Conservation (phyloP, 2,888 invertebrate genomes). For the Phortica magna region DNA sequence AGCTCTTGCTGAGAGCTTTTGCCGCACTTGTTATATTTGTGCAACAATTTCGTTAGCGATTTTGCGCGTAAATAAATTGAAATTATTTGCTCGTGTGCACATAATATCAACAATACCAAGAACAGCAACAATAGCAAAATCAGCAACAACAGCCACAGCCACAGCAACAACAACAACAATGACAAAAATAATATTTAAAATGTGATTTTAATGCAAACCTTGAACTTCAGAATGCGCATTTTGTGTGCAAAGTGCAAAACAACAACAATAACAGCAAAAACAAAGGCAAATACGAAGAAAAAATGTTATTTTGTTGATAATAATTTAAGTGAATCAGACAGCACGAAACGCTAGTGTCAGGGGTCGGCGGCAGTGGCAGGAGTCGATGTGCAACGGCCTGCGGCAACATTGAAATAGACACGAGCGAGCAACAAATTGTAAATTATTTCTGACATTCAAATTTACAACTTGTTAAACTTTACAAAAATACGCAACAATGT, state of each 20-base stretch:
- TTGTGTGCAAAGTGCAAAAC: not conserved
- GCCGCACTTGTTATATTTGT: constrained; percentile 22
- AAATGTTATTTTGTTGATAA: not conserved
- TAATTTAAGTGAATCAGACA: not conserved
- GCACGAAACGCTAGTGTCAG: not conserved
- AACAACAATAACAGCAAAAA: too few relatives aligned
- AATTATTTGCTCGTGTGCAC: not conserved
- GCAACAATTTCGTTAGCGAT: not conserved
- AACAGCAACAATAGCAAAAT: not conserved
- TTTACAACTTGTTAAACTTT: not conserved
- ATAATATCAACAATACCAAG: not conserved
- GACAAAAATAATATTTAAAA: constrained; percentile 3
- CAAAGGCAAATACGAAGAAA: not conserved
- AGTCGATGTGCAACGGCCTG: not conserved
- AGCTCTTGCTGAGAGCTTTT: constrained; percentile 44
- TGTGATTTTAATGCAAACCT: constrained; percentile 30
- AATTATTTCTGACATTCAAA: not conserved
- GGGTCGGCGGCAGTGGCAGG: not conserved
- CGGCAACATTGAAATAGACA: too few relatives aligned
- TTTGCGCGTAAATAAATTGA: not conserved
- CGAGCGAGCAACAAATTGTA: too few relatives aligned
- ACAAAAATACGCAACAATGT: not conserved
- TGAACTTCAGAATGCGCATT: constrained; percentile 44
- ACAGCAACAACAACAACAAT: not conserved
- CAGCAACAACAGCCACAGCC: not conserved